phyloP scores from a whole-genome alignment of 64 coral and sea anemone species.

The Actinia equina region DNA sequence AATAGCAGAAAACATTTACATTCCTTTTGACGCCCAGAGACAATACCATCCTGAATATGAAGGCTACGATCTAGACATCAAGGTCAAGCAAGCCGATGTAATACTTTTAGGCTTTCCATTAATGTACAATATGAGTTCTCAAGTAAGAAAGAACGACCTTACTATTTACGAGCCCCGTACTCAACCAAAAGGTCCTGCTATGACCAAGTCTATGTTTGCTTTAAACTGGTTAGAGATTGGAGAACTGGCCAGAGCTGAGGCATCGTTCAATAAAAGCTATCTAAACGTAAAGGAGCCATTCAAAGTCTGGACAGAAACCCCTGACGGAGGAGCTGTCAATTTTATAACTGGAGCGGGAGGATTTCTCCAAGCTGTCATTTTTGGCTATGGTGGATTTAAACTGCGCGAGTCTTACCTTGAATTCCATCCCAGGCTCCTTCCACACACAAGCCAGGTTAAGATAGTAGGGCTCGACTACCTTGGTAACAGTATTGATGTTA shows the following conservation, averaged over 20 bases:
- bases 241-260: constrained; percentile 37
- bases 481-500: constrained; percentile 70
- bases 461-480: constrained; percentile 79
- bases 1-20: constrained; percentile 73
- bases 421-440: constrained; percentile 66
- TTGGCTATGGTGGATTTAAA: constrained; percentile 82
- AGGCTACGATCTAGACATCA: constrained; percentile 50
- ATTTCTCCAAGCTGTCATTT: constrained; percentile 89
- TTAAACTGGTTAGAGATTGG: constrained; percentile 87
- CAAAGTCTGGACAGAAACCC: constrained; percentile 81
- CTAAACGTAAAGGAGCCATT: constrained; percentile 79
- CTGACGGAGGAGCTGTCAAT: constrained; percentile 74
- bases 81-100: constrained; percentile 91
- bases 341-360: constrained; percentile 93
- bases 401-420: constrained; percentile 60
- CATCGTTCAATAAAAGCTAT: constrained; percentile 72
- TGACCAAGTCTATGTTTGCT: constrained; percentile 98
- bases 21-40: constrained; percentile 70
- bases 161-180: constrained; percentile 79
- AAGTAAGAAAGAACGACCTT: constrained; percentile 69
- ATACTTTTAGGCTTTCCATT: constrained; percentile 91
- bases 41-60: constrained; percentile 94
- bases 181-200: constrained; percentile 75
- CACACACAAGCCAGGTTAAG: constrained; percentile 29
- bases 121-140: constrained; percentile 66